Base-by-base conservation (phyloP, 2,797 vertebrate species). In the Melanotaenia parkinsoni region DNA sequence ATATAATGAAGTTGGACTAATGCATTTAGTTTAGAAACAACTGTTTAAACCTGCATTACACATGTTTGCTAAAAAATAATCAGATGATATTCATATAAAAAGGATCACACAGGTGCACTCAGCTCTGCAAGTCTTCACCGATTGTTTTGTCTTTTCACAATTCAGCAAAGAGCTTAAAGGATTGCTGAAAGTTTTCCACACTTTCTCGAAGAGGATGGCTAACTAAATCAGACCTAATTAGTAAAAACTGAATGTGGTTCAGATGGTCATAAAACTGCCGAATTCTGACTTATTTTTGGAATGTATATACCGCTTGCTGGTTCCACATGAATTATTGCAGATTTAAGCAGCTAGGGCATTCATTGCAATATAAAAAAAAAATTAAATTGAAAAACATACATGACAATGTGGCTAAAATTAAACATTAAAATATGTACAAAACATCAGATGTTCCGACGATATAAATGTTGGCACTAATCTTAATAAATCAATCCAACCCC, bases 401-500 rank as follows among this genome's bases (percentile, higher is more conserved):
- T 33, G 40, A 63, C n/a, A 58, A 37, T 54, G 2, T 59, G 1
- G 6, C 50, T 20, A 50, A 9, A 77, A 54, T 70, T 47, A 14
- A 72, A 50, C 40, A n/a, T 47, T 63, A 11, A 68, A 73, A 58
- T 14, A 54, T 33, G 0, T 61, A 43, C 20, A 32, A 6, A 72
- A 63, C 32, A 70, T 62, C 1, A 6, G 13, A 24, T 32, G 13
- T 0, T 58, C 1, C 3, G 20, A 40, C 57, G 57, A 54, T 7
- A 18, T 33, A 58, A 74, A 60, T 60, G n/a, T 59, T 73, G 85
- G 76, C 76, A 86, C 76, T 45, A 56, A 68, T 50, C 61, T 28
- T 65, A 65, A 56, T 62, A 60, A 85, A 76, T 76, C n/a, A n/a
- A 68, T 79, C 60, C 76, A 83, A 81, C 67, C 43, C 14, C 47